Base-by-base conservation (phyloP, 2,797 vertebrate species). In the Melanogrammus aeglefinus region DNA sequence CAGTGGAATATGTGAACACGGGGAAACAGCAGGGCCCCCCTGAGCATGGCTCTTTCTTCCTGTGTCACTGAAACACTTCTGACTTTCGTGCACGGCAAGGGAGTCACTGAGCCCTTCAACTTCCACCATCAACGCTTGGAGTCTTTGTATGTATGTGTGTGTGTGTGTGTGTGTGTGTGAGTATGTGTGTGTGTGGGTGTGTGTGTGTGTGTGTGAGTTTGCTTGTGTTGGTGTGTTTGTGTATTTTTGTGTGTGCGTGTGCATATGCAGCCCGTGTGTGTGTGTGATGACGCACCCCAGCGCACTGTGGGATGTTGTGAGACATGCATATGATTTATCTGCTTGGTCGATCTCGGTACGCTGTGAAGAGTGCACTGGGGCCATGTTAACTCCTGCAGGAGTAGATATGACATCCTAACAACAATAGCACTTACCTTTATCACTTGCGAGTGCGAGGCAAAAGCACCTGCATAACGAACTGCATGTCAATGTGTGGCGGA, bases 251-350 rank as follows among this genome's bases (percentile, higher is more conserved):
- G 5, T 36, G 35, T 36, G 35, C 6, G 35, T 36, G 35, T 36
- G 35, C 2, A 2, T 33, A 33, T 4, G 31, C 31, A 33, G 31
- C 31, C 31, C 18, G 44, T 47, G 14, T 51, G 47, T 51, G 51
- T 57, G 51, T 57, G 16, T 82, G 69, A 70, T 27, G 69, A 70
- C 69, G 16, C 69, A 77, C 72, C 66, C 29, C 69, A 27, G 69
- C 7, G 79, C 75, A 47, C 69, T 83, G 39, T 82, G 74, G 76
- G 74, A 38, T 21, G 51, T 57, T 57, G 51, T 57, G 16, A 57
- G 51, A 57, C 51, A 57, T 21, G 51, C 51, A 7, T 16, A 57
- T 57, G 51, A 39, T 57, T n/a, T 57, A 57, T 57, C 51, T 57
- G 51, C 51, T 21, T 57, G 4, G 51, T 21, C 18, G 51, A 18